These are phyloP conservation scores for Holothuria leucospilota DNA, from an alignment of 53 echinoderm and acorn worm species.

Conservation along the genomic window DNA sequence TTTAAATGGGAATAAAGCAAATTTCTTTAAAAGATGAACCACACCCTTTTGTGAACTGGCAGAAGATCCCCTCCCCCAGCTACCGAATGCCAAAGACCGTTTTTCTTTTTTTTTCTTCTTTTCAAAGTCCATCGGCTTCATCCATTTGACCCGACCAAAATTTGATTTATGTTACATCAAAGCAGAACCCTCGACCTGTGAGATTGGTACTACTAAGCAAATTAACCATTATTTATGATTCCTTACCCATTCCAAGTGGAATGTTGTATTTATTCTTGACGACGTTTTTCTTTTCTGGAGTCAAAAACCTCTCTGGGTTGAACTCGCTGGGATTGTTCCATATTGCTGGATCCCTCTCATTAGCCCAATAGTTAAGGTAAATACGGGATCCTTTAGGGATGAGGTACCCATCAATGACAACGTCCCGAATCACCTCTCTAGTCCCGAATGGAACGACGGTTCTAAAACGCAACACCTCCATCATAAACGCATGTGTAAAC, in stretches of 20 bases:
- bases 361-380: conserved; percentile 29
- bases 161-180: too few species aligned
- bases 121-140: too few species aligned
- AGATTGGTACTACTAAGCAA: too few species aligned
- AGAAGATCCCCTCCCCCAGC: too few species aligned
- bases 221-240: too few species aligned
- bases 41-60: too few species aligned
- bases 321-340: conserved; percentile 17
- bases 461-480: conserved; percentile 4
- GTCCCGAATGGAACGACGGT: conserved; percentile 21
- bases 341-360: not conserved
- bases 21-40: too few species aligned
- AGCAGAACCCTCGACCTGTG: too few species aligned
- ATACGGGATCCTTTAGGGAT: conserved; percentile 20
- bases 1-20: too few species aligned
- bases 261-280: not conserved
- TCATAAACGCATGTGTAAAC: conserved; percentile 29
- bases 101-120: too few species aligned
- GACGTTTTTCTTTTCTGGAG: not conserved
- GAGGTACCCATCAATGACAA: not conserved
- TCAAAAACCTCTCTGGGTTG: conserved; percentile 4
- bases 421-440: conserved; percentile 3
- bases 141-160: too few species aligned
- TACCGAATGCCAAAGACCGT: too few species aligned
- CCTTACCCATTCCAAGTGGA: conserved; percentile 18